Base-by-base conservation (phyloP, 2,113 vertebrate species). In the Rousettus leschenaultii region DNA sequence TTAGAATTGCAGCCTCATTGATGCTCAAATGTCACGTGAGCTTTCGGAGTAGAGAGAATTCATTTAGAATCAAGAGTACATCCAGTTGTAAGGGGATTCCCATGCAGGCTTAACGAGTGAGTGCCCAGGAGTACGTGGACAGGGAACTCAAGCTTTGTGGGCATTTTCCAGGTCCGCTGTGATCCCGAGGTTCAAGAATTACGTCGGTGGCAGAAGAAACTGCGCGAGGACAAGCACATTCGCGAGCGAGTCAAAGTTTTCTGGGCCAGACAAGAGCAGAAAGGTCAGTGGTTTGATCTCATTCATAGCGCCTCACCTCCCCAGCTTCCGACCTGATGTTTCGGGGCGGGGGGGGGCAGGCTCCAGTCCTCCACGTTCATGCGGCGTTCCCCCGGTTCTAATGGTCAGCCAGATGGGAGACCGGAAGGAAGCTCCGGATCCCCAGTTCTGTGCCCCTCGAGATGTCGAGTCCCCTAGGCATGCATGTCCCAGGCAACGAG, bases 121-220 rank as follows among this genome's bases (percentile, higher is more conserved):
- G 30, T 0, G 8, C 3, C 0, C 19, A 40, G 21, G 28, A 10
- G 5, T 38, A 3, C 35, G 21, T 28, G 21, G 26, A 70, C 74
- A 82, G 53, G 22, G 77, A 79, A 5, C 83, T 85, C 28, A 96
- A 30, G 68, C 38, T 86, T 48, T n/a, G 7, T 1, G 55, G 91
- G 16, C 8, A 28, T 94, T 85, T 93, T 84, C 19, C 95, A 99
- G 99, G 98, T 99, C 94, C 99, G 99, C 95, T 98, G 98, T 38
- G 95, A 97, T 0, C 98, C 98, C 71, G 99, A 99, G 91, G 98
- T 99, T 79, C 99, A 99, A 97, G 99, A 99, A 97, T 97, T 99
- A 71, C 99, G 99, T 26, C 98, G 98, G 98, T 99, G 99, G 99
- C 99, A 99, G 97, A 99, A 98, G 97, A 98, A 99, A 84, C 95